Conservation (phyloP, 1,140 invertebrate species). For the Bombus haemorrhoidalis region DNA sequence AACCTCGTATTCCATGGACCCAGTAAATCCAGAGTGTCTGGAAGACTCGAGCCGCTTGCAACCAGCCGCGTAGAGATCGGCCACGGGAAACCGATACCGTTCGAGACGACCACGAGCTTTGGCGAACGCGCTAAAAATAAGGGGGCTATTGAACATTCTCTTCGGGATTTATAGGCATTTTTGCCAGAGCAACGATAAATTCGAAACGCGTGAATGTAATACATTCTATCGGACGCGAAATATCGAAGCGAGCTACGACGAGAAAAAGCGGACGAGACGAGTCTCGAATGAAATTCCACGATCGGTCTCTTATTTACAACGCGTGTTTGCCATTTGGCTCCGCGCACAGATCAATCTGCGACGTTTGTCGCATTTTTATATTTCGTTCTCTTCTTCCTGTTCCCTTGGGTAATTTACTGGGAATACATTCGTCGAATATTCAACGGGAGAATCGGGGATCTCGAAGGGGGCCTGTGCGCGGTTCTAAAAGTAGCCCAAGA, state of each 20-base stretch:
- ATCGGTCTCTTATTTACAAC: constrained; percentile 16
- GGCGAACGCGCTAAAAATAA: constrained; percentile 10
- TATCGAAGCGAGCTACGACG: background rate
- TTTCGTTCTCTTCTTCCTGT: background rate
- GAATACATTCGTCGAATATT: background rate
- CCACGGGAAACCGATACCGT: background rate
- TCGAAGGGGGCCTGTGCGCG: too few relatives aligned
- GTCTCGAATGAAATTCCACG: constrained; percentile 9
- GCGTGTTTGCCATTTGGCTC: background rate
- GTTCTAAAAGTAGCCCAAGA: constrained; percentile 28
- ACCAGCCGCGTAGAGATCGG: constrained; percentile 10
- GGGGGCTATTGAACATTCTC: constrained; percentile 20
- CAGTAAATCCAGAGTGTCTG: constrained; percentile 22
- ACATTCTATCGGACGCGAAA: constrained; percentile 18
- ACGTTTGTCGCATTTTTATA: background rate
- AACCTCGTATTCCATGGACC: constrained; percentile 22
- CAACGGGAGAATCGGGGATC: too few relatives aligned
- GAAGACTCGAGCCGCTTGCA: background rate
- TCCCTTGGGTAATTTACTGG: background rate
- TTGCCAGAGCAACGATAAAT: constrained; percentile 15
- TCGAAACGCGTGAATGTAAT: background rate
- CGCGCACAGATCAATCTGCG: background rate
- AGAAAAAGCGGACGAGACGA: background rate
- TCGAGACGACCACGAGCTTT: background rate
- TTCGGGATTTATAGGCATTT: constrained; percentile 40